A percentile compares a stretch with the other conserved stretches of the same genome.
These are phyloP conservation scores for Zelostemma sp. DNA, from an alignment of 1,140 invertebrate genomes.

Conservation along the genomic window DNA sequence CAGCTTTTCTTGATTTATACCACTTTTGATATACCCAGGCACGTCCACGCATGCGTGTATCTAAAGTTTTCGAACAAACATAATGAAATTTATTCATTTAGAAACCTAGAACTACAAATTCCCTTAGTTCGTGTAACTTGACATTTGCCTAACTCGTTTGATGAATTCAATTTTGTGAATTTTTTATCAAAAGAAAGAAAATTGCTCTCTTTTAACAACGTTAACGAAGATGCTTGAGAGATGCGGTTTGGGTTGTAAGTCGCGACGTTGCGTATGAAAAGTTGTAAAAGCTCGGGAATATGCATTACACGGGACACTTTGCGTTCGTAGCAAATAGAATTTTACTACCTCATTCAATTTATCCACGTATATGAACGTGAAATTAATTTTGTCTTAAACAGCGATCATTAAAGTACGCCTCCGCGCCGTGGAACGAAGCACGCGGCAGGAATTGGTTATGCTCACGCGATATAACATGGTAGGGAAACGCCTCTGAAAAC, in stretches of 20 bases:
- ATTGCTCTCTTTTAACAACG: too few relatives aligned
- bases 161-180: too few relatives aligned
- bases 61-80: too few relatives aligned
- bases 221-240: too few relatives aligned
- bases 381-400: slow-evolving; percentile 54
- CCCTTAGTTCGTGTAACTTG: too few relatives aligned
- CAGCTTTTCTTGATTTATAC: too few relatives aligned
- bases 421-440: slow-evolving; percentile 28
- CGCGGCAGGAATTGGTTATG: slow-evolving; percentile 39
- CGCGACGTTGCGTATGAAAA: slow-evolving; percentile 35
- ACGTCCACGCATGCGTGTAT: too few relatives aligned
- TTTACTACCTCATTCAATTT: slow-evolving; percentile 46
- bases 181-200: too few relatives aligned
- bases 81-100: too few relatives aligned
- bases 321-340: slow-evolving; percentile 43
- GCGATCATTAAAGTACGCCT: slow-evolving; percentile 42
- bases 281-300: slow-evolving; percentile 27
- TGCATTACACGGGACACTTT: slow-evolving; percentile 41
- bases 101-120: too few relatives aligned
- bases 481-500: slow-evolving; percentile 40
- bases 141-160: too few relatives aligned
- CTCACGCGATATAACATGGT: slow-evolving; percentile 50
- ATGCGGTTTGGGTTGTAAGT: slow-evolving; percentile 6
- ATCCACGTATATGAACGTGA: slow-evolving; percentile 37
- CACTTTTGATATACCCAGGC: too few relatives aligned